Percentiles rank a stretch among this genome's conserved stretches.
phyloP scores from a whole-genome alignment of 2,797 vertebrate genomes.

The Gymnoscopelus braueri region DNA sequence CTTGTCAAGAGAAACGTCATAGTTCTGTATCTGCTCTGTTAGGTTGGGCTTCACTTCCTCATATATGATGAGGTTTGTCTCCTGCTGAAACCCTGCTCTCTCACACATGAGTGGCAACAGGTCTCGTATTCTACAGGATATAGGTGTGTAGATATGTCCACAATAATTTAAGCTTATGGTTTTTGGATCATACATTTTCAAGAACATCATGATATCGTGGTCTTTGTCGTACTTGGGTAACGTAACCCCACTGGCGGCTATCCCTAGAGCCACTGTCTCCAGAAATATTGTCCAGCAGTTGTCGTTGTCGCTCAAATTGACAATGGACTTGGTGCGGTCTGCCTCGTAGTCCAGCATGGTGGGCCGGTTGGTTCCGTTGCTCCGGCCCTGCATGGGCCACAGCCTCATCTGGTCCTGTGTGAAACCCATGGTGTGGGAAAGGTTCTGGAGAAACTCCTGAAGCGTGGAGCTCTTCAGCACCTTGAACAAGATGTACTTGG shows the following conservation, averaged over 20 bases:
- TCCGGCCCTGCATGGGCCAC: constrained; percentile 99
- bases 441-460: constrained; percentile 97
- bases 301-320: constrained; percentile 98
- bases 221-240: constrained; percentile 99
- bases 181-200: constrained; percentile 99
- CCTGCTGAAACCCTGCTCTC: constrained; percentile 99
- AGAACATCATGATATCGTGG: constrained; percentile 98
- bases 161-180: constrained; percentile 99
- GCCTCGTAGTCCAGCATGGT: constrained; percentile 99
- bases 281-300: constrained; percentile 99
- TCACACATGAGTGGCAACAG: constrained; percentile 99
- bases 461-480: constrained; percentile 97
- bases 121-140: constrained; percentile 99
- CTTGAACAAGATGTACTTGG: constrained; percentile 99
- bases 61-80: constrained; percentile 99
- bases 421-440: constrained; percentile 99
- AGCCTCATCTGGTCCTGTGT: constrained; percentile 98
- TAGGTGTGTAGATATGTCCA: constrained; percentile 99
- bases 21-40: constrained; percentile 99
- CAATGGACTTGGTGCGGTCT: constrained; percentile 98
- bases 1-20: constrained; percentile 98
- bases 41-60: constrained; percentile 99
- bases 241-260: constrained; percentile 96
- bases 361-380: constrained; percentile 97
- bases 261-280: constrained; percentile 97